phyloP scores from a whole-genome alignment of 2,113 vertebrate genomes.

The Parus major region DNA sequence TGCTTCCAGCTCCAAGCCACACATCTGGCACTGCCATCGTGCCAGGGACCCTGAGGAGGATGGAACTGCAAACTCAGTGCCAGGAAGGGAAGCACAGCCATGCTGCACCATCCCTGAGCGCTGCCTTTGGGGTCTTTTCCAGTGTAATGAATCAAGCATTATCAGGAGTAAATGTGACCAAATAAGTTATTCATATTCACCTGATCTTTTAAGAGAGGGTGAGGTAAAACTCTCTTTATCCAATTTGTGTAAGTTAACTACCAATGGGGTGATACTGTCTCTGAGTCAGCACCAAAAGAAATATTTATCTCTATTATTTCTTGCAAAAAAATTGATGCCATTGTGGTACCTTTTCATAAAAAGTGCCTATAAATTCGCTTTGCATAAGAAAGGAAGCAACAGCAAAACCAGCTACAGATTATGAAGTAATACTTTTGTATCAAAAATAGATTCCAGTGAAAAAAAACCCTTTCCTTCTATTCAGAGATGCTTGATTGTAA shows the following conservation, averaged over 20 bases:
- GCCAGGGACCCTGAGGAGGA: neutral
- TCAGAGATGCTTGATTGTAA: neutral
- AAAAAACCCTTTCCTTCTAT: neutral
- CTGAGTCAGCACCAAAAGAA: neutral
- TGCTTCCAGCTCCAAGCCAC: neutral
- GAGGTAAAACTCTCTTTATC: neutral
- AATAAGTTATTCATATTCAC: neutral
- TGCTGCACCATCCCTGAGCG: neutral
- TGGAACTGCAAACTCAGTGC: neutral
- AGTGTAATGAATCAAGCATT: neutral
- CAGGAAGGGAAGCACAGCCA: neutral
- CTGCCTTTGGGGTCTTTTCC: neutral
- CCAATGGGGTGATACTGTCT: neutral
- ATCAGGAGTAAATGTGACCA: neutral
- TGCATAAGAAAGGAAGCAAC: neutral
- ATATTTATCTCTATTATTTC: neutral
- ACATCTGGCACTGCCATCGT: accelerated
- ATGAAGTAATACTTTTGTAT: neutral
- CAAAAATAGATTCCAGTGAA: neutral
- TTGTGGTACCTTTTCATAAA: neutral
- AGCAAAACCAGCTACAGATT: neutral
- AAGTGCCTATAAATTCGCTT: neutral
- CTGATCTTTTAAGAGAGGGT: neutral
- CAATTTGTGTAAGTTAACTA: neutral
- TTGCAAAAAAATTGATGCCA: neutral